Percentiles rank a stretch among this genome's conserved stretches.
These are phyloP conservation scores for Conomelus anceps DNA, from an alignment of 2,888 invertebrate species.

Conservation along the genomic window DNA sequence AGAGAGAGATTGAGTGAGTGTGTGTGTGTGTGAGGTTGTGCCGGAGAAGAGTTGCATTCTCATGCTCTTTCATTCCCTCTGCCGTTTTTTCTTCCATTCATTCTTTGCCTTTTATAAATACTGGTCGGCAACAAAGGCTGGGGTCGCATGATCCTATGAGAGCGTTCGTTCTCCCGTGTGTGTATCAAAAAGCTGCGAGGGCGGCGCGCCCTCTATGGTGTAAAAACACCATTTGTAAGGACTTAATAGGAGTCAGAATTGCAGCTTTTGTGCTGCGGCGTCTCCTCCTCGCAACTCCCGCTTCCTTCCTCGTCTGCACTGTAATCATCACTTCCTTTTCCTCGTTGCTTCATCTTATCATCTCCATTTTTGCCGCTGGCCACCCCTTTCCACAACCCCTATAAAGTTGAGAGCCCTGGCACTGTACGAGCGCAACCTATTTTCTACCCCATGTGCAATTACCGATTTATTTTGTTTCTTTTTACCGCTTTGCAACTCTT, in stretches of 20 bases:
- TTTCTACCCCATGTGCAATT: background rate
- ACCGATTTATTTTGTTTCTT: background rate
- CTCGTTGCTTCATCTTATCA: background rate
- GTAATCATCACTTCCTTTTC: slow-evolving; percentile 11
- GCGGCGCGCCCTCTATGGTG: background rate
- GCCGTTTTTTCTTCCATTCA: background rate
- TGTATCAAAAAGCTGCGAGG: background rate
- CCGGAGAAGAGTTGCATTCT: background rate
- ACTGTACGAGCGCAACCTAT: background rate
- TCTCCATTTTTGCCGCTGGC: background rate
- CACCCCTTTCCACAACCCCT: background rate
- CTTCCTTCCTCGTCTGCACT: background rate
- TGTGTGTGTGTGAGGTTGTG: background rate
- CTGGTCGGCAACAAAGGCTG: background rate
- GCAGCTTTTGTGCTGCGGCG: slow-evolving; percentile 7
- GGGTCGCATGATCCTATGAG: background rate
- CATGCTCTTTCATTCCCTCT: background rate
- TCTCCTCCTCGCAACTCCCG: background rate
- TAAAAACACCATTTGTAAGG: slow-evolving; percentile 12
- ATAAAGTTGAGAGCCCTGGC: background rate
- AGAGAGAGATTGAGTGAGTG: background rate
- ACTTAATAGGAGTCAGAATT: slow-evolving; percentile 10
- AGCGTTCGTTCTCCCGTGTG: background rate
- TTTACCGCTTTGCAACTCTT: background rate
- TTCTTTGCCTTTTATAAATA: background rate